These are phyloP conservation scores for Agrypnia vestita DNA, from an alignment of 1,140 invertebrate species.

Conservation along the genomic window DNA sequence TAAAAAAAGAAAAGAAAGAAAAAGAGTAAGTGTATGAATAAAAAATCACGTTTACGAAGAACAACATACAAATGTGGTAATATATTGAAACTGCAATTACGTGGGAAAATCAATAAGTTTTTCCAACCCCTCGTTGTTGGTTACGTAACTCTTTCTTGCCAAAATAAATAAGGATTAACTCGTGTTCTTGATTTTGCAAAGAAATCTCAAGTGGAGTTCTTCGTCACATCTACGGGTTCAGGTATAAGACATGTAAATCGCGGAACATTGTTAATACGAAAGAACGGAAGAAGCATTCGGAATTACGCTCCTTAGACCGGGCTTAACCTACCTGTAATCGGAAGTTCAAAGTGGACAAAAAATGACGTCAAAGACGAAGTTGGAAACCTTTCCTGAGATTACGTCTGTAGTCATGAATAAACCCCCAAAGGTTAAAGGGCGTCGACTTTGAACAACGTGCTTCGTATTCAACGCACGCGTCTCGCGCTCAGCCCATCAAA, in stretches of 20 bases:
- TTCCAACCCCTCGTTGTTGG: too few relatives aligned
- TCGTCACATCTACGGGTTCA: not conserved
- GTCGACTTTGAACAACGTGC: slow-evolving; percentile 26
- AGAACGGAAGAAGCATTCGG: not conserved
- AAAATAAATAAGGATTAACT: too few relatives aligned
- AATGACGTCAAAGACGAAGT: slow-evolving; percentile 54
- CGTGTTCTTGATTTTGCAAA: too few relatives aligned
- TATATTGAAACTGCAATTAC: too few relatives aligned
- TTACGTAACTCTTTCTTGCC: too few relatives aligned
- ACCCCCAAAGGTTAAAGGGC: slow-evolving; percentile 39
- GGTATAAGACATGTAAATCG: slow-evolving; percentile 22
- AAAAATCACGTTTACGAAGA: too few relatives aligned
- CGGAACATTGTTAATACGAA: slow-evolving; percentile 2
- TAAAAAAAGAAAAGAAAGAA: too few relatives aligned
- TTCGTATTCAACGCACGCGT: slow-evolving; percentile 56
- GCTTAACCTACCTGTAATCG: slow-evolving; percentile 54
- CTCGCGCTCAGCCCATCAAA: slow-evolving; percentile 49
- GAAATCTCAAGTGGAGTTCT: too few relatives aligned
- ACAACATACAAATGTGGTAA: too few relatives aligned
- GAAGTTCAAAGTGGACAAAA: slow-evolving; percentile 59
- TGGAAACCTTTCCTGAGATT: slow-evolving; percentile 55
- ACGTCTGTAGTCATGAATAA: slow-evolving; percentile 57
- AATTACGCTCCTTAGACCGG: slow-evolving; percentile 5
- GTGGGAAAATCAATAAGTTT: too few relatives aligned
- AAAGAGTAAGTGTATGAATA: too few relatives aligned